Evolutionary conservation across 2,113 vertebrate genomes (phyloP), one percentile per base, ranked within the genome.

Genomic region (Meleagris gallopavo): DNA sequence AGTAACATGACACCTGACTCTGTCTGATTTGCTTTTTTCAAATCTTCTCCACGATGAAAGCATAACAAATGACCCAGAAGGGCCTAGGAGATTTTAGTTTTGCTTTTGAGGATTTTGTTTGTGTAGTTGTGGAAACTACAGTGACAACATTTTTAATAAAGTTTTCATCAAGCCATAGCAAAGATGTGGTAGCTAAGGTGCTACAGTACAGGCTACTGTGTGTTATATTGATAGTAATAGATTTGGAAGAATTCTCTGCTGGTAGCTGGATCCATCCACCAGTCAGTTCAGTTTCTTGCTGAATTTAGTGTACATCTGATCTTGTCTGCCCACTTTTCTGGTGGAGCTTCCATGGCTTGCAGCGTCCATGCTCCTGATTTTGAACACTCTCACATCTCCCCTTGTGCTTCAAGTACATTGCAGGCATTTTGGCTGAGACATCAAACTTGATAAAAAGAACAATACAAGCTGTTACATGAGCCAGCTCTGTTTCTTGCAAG

Each of bases 21-120:
- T 34, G 6, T 41, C 29, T n/a, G 34, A 78, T 50, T 60, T 81
- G 70, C 25, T 29, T 86, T 88, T 88, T 88, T 86, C 29, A 11
- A 69, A 6, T 66, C 41, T 71, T 20, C 77, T 94, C 41, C 30
- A 11, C 81, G 69, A 81, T 69, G 57, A 9, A 10, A 43, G 9
- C 24, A 16, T 36, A 75, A 48, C 6, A 86, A 89, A 48, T 65
- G 24, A 38, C 32, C 19, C 41, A 21, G 17, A 9, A 81, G 20
- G 36, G 10, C 11, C 36, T 30, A 64, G 71, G 22, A 60, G 2
- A 17, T 5, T 50, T 25, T n/a, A 29, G 34, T 32, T 34, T 29
- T 46, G 2, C 7, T 57, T 45, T 22, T 0, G 0, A 52, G 19
- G 19, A 55, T 3, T 60, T 88, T 70, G 3, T 74, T n/a, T 8